Percentiles rank a stretch among this genome's conserved stretches.
Conservation (phyloP, 30 jellyfish, hydroid and myxozoan species). For the Cassiopea xamachana region DNA sequence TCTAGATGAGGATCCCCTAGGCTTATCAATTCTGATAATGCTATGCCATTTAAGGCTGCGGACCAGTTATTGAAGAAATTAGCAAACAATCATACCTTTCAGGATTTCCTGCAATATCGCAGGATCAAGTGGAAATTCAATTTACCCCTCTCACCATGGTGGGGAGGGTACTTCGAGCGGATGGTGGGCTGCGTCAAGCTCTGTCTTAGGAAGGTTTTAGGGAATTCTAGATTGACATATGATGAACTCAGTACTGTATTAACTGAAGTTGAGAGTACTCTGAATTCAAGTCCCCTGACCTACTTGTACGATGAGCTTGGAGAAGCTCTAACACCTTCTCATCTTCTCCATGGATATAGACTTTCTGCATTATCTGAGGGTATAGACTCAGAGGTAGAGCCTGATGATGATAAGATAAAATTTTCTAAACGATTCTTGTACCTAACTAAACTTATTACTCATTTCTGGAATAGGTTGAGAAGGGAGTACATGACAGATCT, state of each 20-base stretch:
- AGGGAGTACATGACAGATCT: constrained; percentile 51
- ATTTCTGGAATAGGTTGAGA: constrained; percentile 54
- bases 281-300: constrained; percentile 30
- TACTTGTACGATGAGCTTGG: constrained; percentile 36
- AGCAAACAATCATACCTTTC: constrained; percentile 33
- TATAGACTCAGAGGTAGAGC: background rate
- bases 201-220: constrained; percentile 35
- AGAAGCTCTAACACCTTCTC: constrained; percentile 46
- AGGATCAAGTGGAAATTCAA: constrained; percentile 56
- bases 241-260: constrained; percentile 48
- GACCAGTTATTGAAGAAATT: constrained; percentile 35
- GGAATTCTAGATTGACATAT: constrained; percentile 42
- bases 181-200: constrained; percentile 51
- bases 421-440: constrained; percentile 13
- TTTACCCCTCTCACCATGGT: constrained; percentile 61
- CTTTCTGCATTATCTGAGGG: constrained; percentile 29
- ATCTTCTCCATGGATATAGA: constrained; percentile 47
- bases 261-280: constrained; percentile 43
- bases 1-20: constrained; percentile 73
- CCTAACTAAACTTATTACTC: constrained; percentile 8
- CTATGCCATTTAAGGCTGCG: constrained; percentile 71
- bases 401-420: constrained; percentile 6
- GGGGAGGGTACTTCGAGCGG: constrained; percentile 64
- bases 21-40: constrained; percentile 63
- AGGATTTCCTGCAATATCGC: constrained; percentile 7